A percentile compares a stretch with the other conserved stretches of the same genome.
These are phyloP conservation scores for Lithobates pipiens DNA, from an alignment of 2,797 vertebrate species.

Conservation along the genomic window DNA sequence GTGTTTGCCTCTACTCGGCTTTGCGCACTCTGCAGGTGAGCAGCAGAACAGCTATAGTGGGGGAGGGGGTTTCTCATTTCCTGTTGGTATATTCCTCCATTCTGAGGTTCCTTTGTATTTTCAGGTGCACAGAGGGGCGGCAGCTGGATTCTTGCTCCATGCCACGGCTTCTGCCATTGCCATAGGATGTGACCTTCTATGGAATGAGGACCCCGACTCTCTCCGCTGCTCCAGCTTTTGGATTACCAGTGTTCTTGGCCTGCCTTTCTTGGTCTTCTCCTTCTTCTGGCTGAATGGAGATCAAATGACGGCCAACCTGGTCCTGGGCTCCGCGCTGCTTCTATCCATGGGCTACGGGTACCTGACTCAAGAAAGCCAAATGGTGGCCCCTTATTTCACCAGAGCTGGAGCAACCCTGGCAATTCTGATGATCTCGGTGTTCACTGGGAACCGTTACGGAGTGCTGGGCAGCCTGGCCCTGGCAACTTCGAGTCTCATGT, in stretches of 20 bases:
- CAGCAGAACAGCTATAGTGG: no score
- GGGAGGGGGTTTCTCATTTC: no score
- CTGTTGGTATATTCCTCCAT: background rate
- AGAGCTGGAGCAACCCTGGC: slow-evolving; percentile 63
- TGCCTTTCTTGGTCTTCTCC: slow-evolving; percentile 71
- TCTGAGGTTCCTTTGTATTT: background rate
- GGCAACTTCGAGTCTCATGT: slow-evolving; percentile 42
- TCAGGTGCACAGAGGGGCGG: slow-evolving; percentile 70
- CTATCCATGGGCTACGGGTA: slow-evolving; percentile 61
- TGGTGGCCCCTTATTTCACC: slow-evolving; percentile 59
- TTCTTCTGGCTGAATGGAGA: slow-evolving; percentile 74
- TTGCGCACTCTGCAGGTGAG: slow-evolving; percentile 2
- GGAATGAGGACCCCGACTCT: background rate
- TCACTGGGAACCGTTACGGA: slow-evolving; percentile 67
- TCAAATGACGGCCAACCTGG: slow-evolving; percentile 68
- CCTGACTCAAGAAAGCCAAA: slow-evolving; percentile 64
- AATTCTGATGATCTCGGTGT: slow-evolving; percentile 67
- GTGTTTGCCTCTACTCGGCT: background rate
- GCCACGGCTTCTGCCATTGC: slow-evolving; percentile 57
- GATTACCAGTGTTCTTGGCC: slow-evolving; percentile 67
- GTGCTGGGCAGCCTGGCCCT: slow-evolving; percentile 64
- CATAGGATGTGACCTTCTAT: slow-evolving; percentile 22
- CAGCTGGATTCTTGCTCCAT: slow-evolving; percentile 72
- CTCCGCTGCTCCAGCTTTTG: slow-evolving; percentile 60
- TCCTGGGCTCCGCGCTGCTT: slow-evolving; percentile 66